phyloP scores from a whole-genome alignment of 2,888 invertebrate genomes.

The Eupithecia centaureata region DNA sequence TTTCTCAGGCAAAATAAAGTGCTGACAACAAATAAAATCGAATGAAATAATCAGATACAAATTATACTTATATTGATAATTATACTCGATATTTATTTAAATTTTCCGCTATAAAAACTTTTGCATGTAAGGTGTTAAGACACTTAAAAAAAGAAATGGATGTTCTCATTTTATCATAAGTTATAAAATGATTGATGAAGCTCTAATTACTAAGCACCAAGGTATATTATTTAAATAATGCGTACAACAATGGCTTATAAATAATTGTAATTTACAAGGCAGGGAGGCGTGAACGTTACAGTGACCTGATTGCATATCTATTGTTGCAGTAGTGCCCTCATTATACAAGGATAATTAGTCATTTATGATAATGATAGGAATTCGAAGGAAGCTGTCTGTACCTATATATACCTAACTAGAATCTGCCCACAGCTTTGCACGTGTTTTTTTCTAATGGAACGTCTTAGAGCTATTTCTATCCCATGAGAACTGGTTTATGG shows the following conservation, averaged over 20 bases:
- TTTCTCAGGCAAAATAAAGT: too few relatives aligned
- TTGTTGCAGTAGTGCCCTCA: neutral
- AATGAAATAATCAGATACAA: too few relatives aligned
- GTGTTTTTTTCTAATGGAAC: too few relatives aligned
- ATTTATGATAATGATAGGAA: constrained; percentile 1
- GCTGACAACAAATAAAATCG: too few relatives aligned
- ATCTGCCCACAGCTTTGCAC: too few relatives aligned
- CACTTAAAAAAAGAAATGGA: neutral
- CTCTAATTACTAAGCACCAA: neutral
- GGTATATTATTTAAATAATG: neutral
- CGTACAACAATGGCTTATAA: constrained; percentile 8
- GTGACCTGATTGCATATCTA: constrained; percentile 13
- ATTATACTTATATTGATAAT: too few relatives aligned
- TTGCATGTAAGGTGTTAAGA: neutral
- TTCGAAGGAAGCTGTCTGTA: neutral
- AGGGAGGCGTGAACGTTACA: neutral
- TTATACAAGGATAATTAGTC: neutral
- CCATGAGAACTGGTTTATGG: too few relatives aligned
- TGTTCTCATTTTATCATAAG: neutral
- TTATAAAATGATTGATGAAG: neutral
- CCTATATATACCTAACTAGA: too few relatives aligned
- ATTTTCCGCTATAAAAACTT: neutral
- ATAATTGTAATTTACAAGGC: constrained; percentile 1
- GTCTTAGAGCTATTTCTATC: too few relatives aligned
- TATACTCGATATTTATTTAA: too few relatives aligned